Evolutionary conservation across 2,113 vertebrate genomes (phyloP).

Genomic region (Atrichornis clamosus): DNA sequence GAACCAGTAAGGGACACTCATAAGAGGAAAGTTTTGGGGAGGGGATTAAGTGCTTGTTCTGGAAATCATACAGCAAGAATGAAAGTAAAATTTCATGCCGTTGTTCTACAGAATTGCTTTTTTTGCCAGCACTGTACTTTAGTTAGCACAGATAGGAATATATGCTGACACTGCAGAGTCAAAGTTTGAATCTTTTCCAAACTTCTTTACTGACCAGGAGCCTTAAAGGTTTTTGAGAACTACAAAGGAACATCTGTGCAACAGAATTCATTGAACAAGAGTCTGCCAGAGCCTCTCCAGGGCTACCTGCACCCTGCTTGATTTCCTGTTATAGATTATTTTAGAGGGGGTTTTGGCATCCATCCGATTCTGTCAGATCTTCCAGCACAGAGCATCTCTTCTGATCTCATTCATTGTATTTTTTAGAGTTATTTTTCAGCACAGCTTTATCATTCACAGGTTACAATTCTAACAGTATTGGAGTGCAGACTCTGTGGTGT

Average conservation of each 20-base stretch:
- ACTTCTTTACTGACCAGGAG: constrained; percentile 24
- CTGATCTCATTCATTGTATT: neutral
- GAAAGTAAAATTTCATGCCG: neutral
- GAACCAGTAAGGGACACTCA: neutral
- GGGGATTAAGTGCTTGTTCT: neutral
- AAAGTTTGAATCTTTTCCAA: constrained; percentile 37
- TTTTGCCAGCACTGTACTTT: neutral
- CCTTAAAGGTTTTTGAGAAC: constrained; percentile 44
- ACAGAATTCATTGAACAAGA: constrained; percentile 10
- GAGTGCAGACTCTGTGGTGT: neutral
- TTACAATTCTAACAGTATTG: neutral
- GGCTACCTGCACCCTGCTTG: constrained; percentile 24
- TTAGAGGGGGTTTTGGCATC: neutral
- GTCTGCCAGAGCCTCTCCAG: neutral
- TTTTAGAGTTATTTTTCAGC: neutral
- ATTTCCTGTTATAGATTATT: constrained; percentile 40
- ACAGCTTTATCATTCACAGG: neutral
- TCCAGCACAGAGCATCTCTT: neutral
- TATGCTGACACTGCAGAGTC: constrained; percentile 36
- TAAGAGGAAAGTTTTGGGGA: neutral
- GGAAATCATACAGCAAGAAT: neutral
- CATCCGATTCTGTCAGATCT: neutral
- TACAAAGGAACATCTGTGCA: constrained; percentile 43
- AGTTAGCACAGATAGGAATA: neutral
- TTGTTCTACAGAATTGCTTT: constrained; percentile 12